These are phyloP conservation scores for Cybosia mesomella DNA, from an alignment of 2,888 invertebrate species.

Conservation along the genomic window DNA sequence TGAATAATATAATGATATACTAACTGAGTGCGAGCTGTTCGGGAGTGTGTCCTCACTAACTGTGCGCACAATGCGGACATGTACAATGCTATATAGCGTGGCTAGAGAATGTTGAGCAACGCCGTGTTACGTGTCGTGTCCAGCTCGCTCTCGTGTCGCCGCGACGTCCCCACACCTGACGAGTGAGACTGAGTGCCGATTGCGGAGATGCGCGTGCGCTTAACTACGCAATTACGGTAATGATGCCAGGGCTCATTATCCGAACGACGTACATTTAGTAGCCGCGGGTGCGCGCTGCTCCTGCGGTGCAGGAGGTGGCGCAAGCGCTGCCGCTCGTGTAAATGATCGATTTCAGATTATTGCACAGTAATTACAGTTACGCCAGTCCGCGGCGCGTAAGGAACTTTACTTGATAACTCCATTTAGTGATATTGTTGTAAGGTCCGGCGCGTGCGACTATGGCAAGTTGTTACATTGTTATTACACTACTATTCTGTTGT, in stretches of 20 bases:
- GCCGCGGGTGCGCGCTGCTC: background rate
- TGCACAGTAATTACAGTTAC: background rate
- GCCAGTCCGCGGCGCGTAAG: background rate
- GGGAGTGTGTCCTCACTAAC: background rate
- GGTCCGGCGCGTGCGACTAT: too few species aligned
- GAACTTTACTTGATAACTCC: too few species aligned
- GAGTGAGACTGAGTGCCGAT: background rate
- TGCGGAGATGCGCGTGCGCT: background rate
- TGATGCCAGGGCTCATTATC: background rate
- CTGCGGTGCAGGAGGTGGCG: background rate
- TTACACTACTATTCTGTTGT: too few species aligned
- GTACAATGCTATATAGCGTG: background rate
- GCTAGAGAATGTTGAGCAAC: background rate
- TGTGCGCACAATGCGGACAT: background rate
- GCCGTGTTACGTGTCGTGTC: background rate
- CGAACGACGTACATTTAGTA: background rate
- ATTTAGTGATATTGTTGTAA: background rate
- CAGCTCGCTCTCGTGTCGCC: background rate
- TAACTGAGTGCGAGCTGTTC: background rate
- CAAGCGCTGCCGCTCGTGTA: background rate
- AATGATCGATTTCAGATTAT: conserved; percentile 14
- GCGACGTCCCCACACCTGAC: background rate
- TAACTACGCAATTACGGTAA: background rate
- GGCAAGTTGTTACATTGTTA: too few species aligned
- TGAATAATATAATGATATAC: background rate